A percentile compares a stretch with the other conserved stretches of the same genome.
phyloP scores from a whole-genome alignment of 2,797 vertebrate species.

The Propithecus perrieri region DNA sequence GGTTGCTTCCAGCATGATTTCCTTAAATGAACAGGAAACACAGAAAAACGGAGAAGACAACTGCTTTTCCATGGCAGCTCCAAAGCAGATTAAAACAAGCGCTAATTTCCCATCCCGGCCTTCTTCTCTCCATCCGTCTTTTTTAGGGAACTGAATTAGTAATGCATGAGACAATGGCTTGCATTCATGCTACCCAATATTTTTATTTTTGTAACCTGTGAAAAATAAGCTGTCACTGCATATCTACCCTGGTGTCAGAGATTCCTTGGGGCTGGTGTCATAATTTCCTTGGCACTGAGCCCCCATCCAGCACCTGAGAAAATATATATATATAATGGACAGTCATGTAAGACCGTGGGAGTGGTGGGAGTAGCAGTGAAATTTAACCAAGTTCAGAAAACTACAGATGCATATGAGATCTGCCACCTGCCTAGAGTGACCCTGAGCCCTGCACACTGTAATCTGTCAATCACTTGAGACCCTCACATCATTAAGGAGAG shows the following conservation, averaged over 20 bases:
- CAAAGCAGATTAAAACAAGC: constrained; percentile 33
- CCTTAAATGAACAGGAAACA: constrained; percentile 42
- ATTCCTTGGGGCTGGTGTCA: neutral
- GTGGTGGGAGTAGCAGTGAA: neutral
- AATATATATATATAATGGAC: neutral
- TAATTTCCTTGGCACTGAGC: neutral
- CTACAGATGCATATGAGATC: neutral
- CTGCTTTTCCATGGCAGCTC: neutral
- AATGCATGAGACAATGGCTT: neutral
- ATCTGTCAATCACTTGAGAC: neutral
- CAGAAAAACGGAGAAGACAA: neutral
- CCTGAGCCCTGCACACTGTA: neutral
- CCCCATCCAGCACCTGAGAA: neutral
- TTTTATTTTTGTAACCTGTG: constrained; percentile 47
- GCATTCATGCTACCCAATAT: neutral
- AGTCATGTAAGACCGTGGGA: neutral
- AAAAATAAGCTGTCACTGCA: neutral
- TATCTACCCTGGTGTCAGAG: neutral
- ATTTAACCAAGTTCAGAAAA: neutral
- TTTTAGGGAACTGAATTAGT: constrained; percentile 23
- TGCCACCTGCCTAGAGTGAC: neutral
- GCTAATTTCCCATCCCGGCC: neutral
- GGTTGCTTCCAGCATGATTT: constrained; percentile 51
- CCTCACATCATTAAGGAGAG: neutral
- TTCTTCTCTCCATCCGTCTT: neutral